These are phyloP conservation scores for Rhabdornis inornatus DNA, from an alignment of 2,113 vertebrate species.

Conservation along the genomic window DNA sequence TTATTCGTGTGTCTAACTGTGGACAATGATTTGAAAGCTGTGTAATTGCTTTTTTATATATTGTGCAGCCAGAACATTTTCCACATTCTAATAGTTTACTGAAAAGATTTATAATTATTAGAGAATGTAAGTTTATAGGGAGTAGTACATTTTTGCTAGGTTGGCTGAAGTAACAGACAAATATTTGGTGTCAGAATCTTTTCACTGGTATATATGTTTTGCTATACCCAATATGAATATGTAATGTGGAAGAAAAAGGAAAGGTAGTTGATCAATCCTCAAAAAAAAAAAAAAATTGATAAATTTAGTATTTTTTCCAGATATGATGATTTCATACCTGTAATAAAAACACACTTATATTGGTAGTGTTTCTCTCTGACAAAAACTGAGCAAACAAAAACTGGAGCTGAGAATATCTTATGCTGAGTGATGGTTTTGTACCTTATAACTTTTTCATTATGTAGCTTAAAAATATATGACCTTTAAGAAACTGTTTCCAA, in stretches of 20 bases:
- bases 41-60: constrained; percentile 48
- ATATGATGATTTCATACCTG: neutral
- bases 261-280: neutral
- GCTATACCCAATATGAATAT: neutral
- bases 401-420: neutral
- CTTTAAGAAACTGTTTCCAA: neutral
- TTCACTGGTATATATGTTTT: neutral
- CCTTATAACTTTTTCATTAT: neutral
- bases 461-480: neutral
- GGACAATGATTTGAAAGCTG: neutral
- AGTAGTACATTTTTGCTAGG: neutral
- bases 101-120: neutral
- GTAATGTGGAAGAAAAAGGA: neutral
- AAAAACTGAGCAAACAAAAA: neutral
- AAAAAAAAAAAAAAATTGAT: neutral
- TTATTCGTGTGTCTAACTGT: neutral
- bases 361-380: neutral
- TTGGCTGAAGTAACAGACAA: neutral
- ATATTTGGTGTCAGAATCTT: neutral
- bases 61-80: neutral
- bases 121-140: neutral
- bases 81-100: neutral
- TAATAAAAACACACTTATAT: neutral
- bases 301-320: neutral
- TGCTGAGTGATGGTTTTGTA: neutral